A percentile compares a stretch with the other conserved stretches of the same genome.
Evolutionary conservation across 2,888 invertebrate species (phyloP).

Genomic region (Drosophila neoperkinsi): DNA sequence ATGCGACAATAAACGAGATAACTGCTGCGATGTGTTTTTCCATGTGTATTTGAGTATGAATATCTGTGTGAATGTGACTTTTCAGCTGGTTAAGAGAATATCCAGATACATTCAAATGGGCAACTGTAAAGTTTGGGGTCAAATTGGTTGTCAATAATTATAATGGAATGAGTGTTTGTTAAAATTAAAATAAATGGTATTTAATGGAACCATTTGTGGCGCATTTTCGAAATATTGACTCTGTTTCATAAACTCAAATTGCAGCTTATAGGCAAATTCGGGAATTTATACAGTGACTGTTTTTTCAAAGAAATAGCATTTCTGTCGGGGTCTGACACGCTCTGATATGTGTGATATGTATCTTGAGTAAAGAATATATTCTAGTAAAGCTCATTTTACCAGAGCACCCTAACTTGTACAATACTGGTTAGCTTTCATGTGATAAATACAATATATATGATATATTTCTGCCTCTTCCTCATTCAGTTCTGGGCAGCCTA

Average conservation of each 20-base stretch:
- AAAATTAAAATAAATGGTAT: constrained; percentile 2
- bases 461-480: not conserved
- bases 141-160: constrained; percentile 12
- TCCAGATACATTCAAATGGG: not conserved
- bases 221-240: not conserved
- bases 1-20: constrained; percentile 62
- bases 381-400: too few species aligned
- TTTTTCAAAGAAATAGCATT: not conserved
- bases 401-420: not conserved
- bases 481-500: constrained; percentile 91
- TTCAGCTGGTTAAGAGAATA: constrained; percentile 5
- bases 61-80: constrained; percentile 1
- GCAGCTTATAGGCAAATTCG: not conserved
- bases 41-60: not conserved
- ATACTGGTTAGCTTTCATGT: too few species aligned
- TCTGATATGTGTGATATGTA: too few species aligned
- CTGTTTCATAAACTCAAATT: not conserved
- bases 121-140: not conserved
- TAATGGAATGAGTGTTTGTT: not conserved
- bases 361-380: too few species aligned
- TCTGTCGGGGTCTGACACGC: too few species aligned
- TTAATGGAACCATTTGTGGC: not conserved
- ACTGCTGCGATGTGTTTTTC: constrained; percentile 27
- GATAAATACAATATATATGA: not conserved
- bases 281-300: not conserved